Conservation (phyloP, 2,797 vertebrate genomes). For the Thalassophryne amazonica region DNA sequence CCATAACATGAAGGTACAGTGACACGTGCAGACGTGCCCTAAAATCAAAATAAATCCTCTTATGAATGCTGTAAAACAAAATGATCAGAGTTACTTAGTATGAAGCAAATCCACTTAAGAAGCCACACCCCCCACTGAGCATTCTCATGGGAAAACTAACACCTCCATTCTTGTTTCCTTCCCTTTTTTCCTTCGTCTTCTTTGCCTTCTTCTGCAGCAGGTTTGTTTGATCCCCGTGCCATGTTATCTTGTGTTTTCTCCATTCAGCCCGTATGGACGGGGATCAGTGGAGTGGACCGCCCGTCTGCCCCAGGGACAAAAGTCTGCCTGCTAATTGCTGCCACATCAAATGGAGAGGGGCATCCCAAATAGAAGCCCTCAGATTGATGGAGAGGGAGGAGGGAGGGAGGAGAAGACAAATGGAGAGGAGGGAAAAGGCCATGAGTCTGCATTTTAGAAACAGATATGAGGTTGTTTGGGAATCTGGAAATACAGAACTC, state of each 20-base stretch:
- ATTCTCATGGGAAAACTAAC: slow-evolving; percentile 87
- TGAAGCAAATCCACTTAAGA: neutral
- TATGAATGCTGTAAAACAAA: neutral
- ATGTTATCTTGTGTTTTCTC: slow-evolving; percentile 72
- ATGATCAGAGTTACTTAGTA: neutral
- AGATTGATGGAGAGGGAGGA: slow-evolving; percentile 71
- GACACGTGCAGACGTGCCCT: neutral
- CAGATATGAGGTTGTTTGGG: too few relatives aligned
- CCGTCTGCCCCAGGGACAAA: slow-evolving; percentile 79
- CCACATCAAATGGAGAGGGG: slow-evolving; percentile 88
- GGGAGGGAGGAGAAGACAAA: neutral
- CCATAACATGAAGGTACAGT: neutral
- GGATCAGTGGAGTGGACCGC: slow-evolving; percentile 84
- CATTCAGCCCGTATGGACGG: slow-evolving; percentile 77
- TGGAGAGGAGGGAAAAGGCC: slow-evolving; percentile 46
- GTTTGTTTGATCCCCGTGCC: slow-evolving; percentile 80
- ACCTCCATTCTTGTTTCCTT: slow-evolving; percentile 58
- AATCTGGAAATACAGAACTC: too few relatives aligned
- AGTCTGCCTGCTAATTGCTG: slow-evolving; percentile 86
- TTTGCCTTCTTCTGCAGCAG: slow-evolving; percentile 44
- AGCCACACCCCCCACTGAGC: slow-evolving; percentile 31
- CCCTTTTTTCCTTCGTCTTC: slow-evolving; percentile 33
- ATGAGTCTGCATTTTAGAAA: too few relatives aligned
- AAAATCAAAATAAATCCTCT: neutral
- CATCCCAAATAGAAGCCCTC: slow-evolving; percentile 77